Conservation (phyloP, 2,888 invertebrate species). For the Microplitis manilae region DNA sequence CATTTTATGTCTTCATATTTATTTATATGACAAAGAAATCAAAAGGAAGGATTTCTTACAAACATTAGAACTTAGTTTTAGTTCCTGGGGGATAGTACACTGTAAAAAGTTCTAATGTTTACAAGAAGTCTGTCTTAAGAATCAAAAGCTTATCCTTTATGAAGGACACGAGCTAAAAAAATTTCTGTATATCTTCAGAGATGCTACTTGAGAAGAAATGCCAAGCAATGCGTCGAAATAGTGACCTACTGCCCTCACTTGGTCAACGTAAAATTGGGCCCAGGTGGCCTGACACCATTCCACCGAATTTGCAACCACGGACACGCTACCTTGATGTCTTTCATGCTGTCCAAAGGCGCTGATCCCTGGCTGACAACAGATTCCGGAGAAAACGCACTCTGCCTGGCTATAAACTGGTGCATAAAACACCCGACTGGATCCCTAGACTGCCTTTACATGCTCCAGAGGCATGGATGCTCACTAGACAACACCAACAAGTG, state of each 20-base stretch:
- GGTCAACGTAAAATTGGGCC: constrained; percentile 48
- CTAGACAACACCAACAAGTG: constrained; percentile 47
- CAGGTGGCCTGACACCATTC: constrained; percentile 54
- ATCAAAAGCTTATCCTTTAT: not conserved
- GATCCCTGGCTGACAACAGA: constrained; percentile 48
- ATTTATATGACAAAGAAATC: not conserved
- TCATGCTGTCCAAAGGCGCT: constrained; percentile 56
- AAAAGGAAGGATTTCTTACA: too few relatives aligned
- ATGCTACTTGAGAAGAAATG: constrained; percentile 48
- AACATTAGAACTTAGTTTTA: too few relatives aligned
- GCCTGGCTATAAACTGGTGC: constrained; percentile 51
- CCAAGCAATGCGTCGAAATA: constrained; percentile 49
- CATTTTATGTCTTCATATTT: not conserved
- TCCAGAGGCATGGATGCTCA: constrained; percentile 47
- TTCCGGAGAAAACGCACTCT: constrained; percentile 53
- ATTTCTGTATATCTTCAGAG: constrained; percentile 46
- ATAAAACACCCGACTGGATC: constrained; percentile 36
- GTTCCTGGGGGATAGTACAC: too few relatives aligned
- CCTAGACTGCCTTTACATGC: constrained; percentile 48
- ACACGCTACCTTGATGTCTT: constrained; percentile 48
- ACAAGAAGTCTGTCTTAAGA: not conserved
- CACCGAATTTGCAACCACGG: constrained; percentile 55
- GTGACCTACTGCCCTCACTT: constrained; percentile 48
- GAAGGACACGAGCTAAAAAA: not conserved
- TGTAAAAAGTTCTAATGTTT: not conserved